A percentile compares a stretch with the other conserved stretches of the same genome.
These are phyloP conservation scores for Chloroceryle amazona DNA, from an alignment of 2,797 vertebrate genomes.

Conservation along the genomic window DNA sequence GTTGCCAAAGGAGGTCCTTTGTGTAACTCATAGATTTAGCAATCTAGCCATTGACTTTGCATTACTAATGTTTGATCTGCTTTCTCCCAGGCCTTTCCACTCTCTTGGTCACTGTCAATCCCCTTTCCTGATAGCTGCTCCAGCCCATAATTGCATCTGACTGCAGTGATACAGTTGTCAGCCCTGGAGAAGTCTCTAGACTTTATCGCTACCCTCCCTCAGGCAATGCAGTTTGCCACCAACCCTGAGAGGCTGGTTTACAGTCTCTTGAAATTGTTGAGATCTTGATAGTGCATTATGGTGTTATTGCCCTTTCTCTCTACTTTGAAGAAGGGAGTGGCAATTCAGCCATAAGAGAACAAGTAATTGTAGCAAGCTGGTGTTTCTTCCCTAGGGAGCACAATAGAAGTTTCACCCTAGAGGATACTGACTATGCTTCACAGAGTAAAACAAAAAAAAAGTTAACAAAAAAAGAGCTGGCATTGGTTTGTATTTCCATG, in stretches of 20 bases:
- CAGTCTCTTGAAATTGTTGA: constrained; percentile 21
- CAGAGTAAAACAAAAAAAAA: neutral
- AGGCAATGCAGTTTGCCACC: constrained; percentile 24
- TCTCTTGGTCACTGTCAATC: constrained; percentile 41
- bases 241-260: constrained; percentile 42
- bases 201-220: neutral
- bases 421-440: neutral
- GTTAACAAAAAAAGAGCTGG: neutral
- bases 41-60: constrained; percentile 45
- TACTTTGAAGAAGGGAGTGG: constrained; percentile 35
- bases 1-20: constrained; percentile 64
- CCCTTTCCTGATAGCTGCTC: constrained; percentile 1
- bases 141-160: constrained; percentile 38
- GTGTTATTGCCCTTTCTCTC: constrained; percentile 30
- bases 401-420: neutral
- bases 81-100: constrained; percentile 39
- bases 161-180: constrained; percentile 31
- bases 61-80: constrained; percentile 43
- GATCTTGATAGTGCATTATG: constrained; percentile 17
- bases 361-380: neutral
- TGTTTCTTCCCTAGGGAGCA: constrained; percentile 14
- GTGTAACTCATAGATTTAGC: constrained; percentile 39
- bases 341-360: neutral
- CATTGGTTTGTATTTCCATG: neutral
- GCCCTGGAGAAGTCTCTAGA: constrained; percentile 21